Evolutionary conservation across 2,113 vertebrate genomes (phyloP).

Genomic region (Grallaria varia): DNA sequence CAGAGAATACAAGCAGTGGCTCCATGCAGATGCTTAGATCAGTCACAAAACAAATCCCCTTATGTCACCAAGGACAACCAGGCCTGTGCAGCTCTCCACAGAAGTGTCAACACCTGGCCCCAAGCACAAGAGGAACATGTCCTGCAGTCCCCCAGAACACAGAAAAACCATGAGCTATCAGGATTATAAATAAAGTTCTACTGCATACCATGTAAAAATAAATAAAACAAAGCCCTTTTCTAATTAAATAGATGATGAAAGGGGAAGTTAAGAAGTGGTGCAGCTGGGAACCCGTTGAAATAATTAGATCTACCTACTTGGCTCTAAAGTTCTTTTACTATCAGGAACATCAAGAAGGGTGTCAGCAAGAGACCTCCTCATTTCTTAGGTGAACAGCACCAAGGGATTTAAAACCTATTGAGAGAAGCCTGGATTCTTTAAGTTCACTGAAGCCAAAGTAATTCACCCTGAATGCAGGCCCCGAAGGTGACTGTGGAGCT

Average conservation of each 20-base stretch:
- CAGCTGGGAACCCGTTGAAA: conserved; percentile 53
- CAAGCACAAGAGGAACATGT: not conserved
- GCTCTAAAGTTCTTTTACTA: conserved; percentile 19
- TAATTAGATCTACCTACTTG: conserved; percentile 59
- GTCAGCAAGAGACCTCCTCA: conserved; percentile 40
- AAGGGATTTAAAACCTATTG: conserved; percentile 60
- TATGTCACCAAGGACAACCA: not conserved
- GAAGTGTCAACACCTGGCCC: not conserved
- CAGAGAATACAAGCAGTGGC: not conserved
- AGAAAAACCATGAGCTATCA: not conserved
- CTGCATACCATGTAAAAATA: not conserved
- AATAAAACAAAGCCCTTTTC: conserved; percentile 28
- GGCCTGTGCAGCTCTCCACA: not conserved
- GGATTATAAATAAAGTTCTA: not conserved
- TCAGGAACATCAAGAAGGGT: conserved; percentile 56
- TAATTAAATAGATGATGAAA: conserved; percentile 61
- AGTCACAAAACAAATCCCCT: not conserved
- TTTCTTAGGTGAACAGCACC: conserved; percentile 55
- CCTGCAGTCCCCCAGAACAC: not conserved
- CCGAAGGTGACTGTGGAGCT: conserved; percentile 53
- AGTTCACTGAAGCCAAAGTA: conserved; percentile 62
- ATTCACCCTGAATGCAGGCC: conserved; percentile 61
- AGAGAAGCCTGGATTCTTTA: conserved; percentile 52
- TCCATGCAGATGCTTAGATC: not conserved
- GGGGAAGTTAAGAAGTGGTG: not conserved